These are phyloP conservation scores for Gortyna flavago DNA, from an alignment of 2,888 invertebrate genomes.

Conservation along the genomic window DNA sequence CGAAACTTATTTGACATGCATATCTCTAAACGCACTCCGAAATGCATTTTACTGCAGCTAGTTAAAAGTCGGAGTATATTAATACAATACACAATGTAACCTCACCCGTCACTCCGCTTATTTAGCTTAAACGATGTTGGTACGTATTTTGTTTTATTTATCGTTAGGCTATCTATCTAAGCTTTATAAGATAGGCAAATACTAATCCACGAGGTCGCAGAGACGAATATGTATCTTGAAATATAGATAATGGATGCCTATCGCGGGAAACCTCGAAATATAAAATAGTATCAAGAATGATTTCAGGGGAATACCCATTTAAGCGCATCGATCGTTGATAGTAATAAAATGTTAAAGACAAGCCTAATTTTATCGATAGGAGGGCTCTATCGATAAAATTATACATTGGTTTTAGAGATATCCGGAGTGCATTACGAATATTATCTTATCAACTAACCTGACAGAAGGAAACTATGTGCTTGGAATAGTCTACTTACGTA, in stretches of 20 bases:
- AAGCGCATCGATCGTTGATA: neutral
- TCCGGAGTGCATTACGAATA: too few species aligned
- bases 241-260: neutral
- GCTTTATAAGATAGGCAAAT: neutral
- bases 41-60: too few species aligned
- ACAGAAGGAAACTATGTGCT: neutral
- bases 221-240: neutral
- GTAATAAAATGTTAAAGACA: neutral
- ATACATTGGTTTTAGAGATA: neutral
- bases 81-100: neutral
- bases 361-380: too few species aligned
- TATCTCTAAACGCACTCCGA: too few species aligned
- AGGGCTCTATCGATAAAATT: neutral
- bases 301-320: conserved; percentile 13
- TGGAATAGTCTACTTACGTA: neutral
- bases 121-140: neutral
- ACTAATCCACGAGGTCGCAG: too few species aligned
- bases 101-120: neutral
- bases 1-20: too few species aligned
- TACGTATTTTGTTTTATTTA: neutral
- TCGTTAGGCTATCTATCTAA: neutral
- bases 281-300: neutral
- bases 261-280: neutral
- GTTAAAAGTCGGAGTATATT: too few species aligned
- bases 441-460: neutral